Evolutionary conservation across 2,888 invertebrate species (phyloP).

Genomic region (Acanthococcus lagerstroemiae): DNA sequence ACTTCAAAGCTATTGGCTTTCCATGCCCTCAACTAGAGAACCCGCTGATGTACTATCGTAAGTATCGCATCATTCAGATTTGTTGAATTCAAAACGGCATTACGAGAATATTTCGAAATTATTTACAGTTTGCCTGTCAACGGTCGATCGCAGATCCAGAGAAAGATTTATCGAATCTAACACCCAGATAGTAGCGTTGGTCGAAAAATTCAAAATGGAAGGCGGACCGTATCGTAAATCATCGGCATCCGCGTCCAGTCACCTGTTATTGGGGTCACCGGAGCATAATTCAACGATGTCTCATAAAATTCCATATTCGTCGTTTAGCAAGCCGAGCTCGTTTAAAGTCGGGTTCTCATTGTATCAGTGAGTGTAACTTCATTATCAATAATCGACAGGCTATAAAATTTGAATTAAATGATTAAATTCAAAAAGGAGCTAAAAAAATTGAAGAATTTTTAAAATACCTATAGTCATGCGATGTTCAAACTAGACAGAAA

Average conservation of each 20-base stretch:
- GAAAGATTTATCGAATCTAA: slow-evolving; percentile 89
- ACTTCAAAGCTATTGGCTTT: slow-evolving; percentile 90
- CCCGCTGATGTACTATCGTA: slow-evolving; percentile 94
- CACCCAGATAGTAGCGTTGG: slow-evolving; percentile 81
- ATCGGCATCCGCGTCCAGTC: slow-evolving; percentile 39
- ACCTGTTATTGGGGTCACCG: slow-evolving; percentile 40
- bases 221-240: slow-evolving; percentile 64
- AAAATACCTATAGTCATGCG: no score
- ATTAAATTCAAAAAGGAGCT: neutral
- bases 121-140: slow-evolving; percentile 59
- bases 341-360: slow-evolving; percentile 42
- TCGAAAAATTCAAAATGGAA: slow-evolving; percentile 82
- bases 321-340: slow-evolving; percentile 62
- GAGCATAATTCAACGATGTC: slow-evolving; percentile 29
- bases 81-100: no score
- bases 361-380: slow-evolving; percentile 35
- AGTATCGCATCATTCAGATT: no score
- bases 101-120: no score
- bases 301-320: slow-evolving; percentile 58
- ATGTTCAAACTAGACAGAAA: no score
- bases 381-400: no score
- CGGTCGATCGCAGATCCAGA: slow-evolving; percentile 68
- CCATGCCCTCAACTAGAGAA: slow-evolving; percentile 95
- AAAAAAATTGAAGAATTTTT: no score
- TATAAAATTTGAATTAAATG: neutral